Evolutionary conservation across 2,888 invertebrate species (phyloP).

Genomic region (Leistus spinibarbis): DNA sequence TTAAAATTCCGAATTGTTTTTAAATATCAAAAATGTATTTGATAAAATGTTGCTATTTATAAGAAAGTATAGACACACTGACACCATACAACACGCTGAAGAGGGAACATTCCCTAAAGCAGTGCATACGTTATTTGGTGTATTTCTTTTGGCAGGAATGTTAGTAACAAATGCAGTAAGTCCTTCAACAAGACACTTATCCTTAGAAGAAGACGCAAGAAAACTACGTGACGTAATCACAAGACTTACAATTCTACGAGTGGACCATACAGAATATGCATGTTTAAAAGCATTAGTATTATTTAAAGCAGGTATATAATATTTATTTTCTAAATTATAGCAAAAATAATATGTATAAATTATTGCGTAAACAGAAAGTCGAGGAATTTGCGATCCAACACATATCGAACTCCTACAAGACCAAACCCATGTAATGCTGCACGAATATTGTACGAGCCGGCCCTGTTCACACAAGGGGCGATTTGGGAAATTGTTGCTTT

Average conservation of each 20-base stretch:
- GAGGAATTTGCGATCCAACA: conserved; percentile 65
- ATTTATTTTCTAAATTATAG: not conserved
- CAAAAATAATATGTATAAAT: not conserved
- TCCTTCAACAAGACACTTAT: conserved; percentile 60
- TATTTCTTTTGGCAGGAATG: conserved; percentile 46
- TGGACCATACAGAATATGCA: conserved; percentile 84
- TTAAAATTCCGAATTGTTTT: too few relatives aligned
- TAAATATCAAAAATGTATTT: too few relatives aligned
- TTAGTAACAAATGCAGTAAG: conserved; percentile 57
- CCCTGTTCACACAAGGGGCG: conserved; percentile 59
- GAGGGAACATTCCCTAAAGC: too few relatives aligned
- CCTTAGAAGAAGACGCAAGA: conserved; percentile 63
- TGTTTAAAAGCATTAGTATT: conserved; percentile 83
- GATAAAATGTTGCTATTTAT: too few relatives aligned
- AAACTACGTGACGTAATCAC: conserved; percentile 69
- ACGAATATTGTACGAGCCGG: conserved; percentile 67
- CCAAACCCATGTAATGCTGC: conserved; percentile 77
- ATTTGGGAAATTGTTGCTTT: conserved; percentile 75
- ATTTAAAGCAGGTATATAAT: conserved; percentile 74
- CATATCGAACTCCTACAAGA: conserved; percentile 77
- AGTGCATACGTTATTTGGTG: too few relatives aligned
- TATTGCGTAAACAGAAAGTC: conserved; percentile 60
- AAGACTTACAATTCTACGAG: conserved; percentile 67
- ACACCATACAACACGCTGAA: too few relatives aligned
- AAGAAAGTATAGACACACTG: too few relatives aligned